A percentile compares a stretch with the other conserved stretches of the same genome.
phyloP scores from a whole-genome alignment of 2,888 invertebrate genomes.

The Allacma fusca region DNA sequence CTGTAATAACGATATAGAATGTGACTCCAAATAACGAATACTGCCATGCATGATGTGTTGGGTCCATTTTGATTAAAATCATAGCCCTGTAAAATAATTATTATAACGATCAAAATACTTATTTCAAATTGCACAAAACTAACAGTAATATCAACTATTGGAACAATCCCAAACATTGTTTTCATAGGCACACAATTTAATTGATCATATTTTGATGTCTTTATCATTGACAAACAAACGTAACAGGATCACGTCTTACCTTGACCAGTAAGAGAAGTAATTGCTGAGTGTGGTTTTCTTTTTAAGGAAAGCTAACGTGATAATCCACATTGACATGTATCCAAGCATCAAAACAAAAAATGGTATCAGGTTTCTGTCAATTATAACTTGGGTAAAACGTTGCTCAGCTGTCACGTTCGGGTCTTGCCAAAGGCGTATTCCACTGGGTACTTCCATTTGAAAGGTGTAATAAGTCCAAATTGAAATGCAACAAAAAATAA shows the following conservation, averaged over 20 bases:
- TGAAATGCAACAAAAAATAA: conserved; percentile 6
- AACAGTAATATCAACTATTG: no score
- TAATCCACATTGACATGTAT: conserved; percentile 30
- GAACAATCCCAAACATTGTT: no score
- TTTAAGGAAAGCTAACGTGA: not conserved
- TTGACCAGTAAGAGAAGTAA: conserved; percentile 27
- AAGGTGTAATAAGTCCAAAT: conserved; percentile 23
- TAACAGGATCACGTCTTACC: conserved; percentile 4
- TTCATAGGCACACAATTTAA: not conserved
- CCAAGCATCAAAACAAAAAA: conserved; percentile 29
- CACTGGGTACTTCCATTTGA: conserved; percentile 10
- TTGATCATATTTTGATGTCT: no score
- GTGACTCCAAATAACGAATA: not conserved
- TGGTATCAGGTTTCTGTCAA: conserved; percentile 25
- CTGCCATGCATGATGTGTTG: not conserved
- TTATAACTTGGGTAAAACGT: not conserved
- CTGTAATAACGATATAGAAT: conserved; percentile 8
- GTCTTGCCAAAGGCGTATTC: conserved; percentile 12
- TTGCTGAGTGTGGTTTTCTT: conserved; percentile 1
- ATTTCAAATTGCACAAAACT: no score
- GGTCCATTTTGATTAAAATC: conserved; percentile 18
- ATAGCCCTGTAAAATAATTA: conserved; percentile 5
- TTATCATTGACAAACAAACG: no score
- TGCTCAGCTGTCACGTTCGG: not conserved
- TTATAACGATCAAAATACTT: not conserved